Percentiles rank a stretch among this genome's conserved stretches.
phyloP scores from a whole-genome alignment of 2,113 vertebrate genomes.

The Aix galericulata region DNA sequence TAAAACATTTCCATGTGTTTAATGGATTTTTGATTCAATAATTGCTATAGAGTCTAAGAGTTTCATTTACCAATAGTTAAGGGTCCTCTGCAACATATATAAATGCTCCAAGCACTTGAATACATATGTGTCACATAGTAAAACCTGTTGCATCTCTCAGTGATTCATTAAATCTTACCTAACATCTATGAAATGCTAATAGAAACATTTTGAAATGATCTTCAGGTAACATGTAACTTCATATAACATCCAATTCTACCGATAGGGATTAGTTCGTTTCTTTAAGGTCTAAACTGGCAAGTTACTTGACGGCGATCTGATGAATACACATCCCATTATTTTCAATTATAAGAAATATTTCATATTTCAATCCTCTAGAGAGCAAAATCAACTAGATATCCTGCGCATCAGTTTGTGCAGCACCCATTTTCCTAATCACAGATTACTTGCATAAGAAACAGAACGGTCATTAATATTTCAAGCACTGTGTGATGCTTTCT shows the following conservation, averaged over 20 bases:
- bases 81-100: background rate
- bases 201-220: background rate
- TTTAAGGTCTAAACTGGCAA: background rate
- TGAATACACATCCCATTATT: background rate
- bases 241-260: background rate
- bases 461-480: background rate
- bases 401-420: background rate
- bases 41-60: background rate
- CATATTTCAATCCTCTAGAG: background rate
- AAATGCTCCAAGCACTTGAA: background rate
- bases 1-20: background rate
- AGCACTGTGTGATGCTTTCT: background rate
- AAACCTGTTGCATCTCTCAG: background rate
- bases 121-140: rapidly evolving
- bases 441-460: background rate
- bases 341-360: background rate
- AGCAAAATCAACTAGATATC: background rate
- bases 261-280: background rate
- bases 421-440: background rate
- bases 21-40: background rate
- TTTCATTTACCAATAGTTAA: background rate
- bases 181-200: background rate
- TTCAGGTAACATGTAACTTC: background rate
- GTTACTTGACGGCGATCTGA: background rate
- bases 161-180: rapidly evolving